phyloP scores from a whole-genome alignment of 1,140 invertebrate species.

The Bicyclus anynana region DNA sequence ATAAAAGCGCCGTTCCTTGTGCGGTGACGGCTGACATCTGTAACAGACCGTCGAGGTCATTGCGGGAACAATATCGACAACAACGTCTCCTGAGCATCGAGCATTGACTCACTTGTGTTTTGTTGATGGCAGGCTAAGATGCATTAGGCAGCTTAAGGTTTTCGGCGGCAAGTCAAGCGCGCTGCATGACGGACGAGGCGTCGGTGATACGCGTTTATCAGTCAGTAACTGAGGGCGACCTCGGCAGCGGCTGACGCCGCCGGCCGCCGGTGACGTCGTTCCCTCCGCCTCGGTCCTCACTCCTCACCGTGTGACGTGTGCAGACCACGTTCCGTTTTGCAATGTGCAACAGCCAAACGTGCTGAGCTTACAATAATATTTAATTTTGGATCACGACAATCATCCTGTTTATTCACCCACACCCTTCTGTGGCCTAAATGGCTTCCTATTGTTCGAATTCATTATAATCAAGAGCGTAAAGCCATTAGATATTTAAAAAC shows the following conservation, averaged over 20 bases:
- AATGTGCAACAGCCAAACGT: background rate
- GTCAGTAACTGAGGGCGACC: constrained; percentile 53
- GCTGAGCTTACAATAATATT: no score
- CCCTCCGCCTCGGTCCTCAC: constrained; percentile 19
- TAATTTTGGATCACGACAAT: no score
- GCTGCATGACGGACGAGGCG: constrained; percentile 57
- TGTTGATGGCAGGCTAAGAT: constrained; percentile 55
- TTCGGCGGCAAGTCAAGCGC: constrained; percentile 51
- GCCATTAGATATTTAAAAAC: no score
- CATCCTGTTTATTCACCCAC: no score
- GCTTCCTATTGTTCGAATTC: no score
- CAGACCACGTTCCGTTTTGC: constrained; percentile 31
- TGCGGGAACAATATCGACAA: constrained; percentile 5
- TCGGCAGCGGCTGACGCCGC: constrained; percentile 25
- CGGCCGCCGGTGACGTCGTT: constrained; percentile 34
- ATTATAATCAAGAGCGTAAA: no score
- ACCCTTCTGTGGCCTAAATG: no score
- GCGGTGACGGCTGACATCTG: constrained; percentile 71
- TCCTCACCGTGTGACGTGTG: constrained; percentile 23
- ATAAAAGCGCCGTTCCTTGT: constrained; percentile 70
- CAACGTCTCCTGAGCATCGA: background rate
- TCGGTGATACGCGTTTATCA: constrained; percentile 59
- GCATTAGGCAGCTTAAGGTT: constrained; percentile 56
- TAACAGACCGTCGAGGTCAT: constrained; percentile 68
- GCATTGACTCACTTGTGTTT: constrained; percentile 57